A percentile compares a stretch with the other conserved stretches of the same genome.
Conservation (phyloP, 2,888 invertebrate genomes). For the Philhelius pedissequus region DNA sequence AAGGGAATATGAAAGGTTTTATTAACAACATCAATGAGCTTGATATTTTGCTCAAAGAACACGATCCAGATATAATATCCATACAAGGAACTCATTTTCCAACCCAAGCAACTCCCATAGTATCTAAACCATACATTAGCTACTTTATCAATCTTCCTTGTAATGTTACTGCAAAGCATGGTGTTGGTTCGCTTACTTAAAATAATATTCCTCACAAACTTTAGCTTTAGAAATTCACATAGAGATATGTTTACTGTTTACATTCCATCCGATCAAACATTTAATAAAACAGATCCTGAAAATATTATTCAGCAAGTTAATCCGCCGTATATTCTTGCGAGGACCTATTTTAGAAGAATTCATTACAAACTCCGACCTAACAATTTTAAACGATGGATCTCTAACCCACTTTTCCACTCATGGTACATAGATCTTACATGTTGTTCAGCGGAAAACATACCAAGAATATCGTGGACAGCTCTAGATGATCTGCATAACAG, state of each 20-base stretch:
- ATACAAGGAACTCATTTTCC: not conserved
- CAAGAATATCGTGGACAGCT: too few species aligned
- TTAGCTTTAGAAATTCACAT: not conserved
- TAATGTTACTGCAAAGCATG: not conserved
- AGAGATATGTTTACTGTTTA: not conserved
- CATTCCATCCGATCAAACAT: not conserved
- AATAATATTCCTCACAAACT: too few species aligned
- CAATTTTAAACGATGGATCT: too few species aligned
- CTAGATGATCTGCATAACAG: too few species aligned
- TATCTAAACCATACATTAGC: not conserved
- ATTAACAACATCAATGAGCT: too few species aligned
- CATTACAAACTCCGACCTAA: too few species aligned
- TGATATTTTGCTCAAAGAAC: too few species aligned
- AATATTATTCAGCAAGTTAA: not conserved
- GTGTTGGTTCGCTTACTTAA: not conserved
- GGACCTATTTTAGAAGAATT: too few species aligned
- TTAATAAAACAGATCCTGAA: not conserved
- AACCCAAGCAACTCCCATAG: not conserved
- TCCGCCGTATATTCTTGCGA: not conserved
- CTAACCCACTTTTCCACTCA: too few species aligned
- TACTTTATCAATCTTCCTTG: not conserved
- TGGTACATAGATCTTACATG: too few species aligned
- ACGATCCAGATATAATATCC: not conserved
- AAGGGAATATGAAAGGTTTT: too few species aligned
- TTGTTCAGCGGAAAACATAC: too few species aligned